Base-by-base conservation (phyloP, 2,113 vertebrate species). In the Anarrhichthys ocellatus region DNA sequence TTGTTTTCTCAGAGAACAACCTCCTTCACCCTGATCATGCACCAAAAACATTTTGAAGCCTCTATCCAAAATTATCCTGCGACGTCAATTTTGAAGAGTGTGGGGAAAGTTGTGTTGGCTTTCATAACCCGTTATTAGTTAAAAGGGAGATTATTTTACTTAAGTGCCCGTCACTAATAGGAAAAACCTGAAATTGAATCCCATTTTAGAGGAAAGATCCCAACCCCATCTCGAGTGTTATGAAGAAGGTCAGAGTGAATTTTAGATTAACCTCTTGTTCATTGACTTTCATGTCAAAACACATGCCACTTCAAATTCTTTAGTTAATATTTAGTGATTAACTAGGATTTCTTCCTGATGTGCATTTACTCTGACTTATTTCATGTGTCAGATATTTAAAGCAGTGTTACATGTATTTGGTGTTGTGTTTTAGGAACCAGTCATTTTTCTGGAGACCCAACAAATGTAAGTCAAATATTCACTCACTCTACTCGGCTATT, bases 1-100 rank as follows among this genome's bases (percentile, higher is more conserved):
- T 83, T 80, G 68, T 87, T 81, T 87, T 83, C 82, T 62, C 72
- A 22, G 50, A 83, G 71, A 83, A 66, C 61, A 74, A 61, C 80
- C 80, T 82, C 27, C 69, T 3, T 80, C 76, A 77, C 71, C 80
- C 76, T 22, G 54, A 83, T 87, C 80, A 76, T 32, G 58, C 50
- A 74, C 73, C 81, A 72, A 68, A 34, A 87, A 80, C 83, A 38
- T 22, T 70, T 61, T 15, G 24, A 63, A 76, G 27, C 42, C 44
- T 77, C 38, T 66, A 29, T 58, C 32, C 69, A 56, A 48, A 61
- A 70, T 63, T 29, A 72, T 62, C 58, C 27, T 15, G 46, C n/a
- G 0, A 50, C 46, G 59, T 73, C 29, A 9, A 29, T 52, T 0
- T 29, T 62, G 32, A 34, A 5, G 11, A 56, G 24, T 58, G 59